Evolutionary conservation across 2,797 vertebrate genomes (phyloP).

Genomic region (Emydoidea blandingii): DNA sequence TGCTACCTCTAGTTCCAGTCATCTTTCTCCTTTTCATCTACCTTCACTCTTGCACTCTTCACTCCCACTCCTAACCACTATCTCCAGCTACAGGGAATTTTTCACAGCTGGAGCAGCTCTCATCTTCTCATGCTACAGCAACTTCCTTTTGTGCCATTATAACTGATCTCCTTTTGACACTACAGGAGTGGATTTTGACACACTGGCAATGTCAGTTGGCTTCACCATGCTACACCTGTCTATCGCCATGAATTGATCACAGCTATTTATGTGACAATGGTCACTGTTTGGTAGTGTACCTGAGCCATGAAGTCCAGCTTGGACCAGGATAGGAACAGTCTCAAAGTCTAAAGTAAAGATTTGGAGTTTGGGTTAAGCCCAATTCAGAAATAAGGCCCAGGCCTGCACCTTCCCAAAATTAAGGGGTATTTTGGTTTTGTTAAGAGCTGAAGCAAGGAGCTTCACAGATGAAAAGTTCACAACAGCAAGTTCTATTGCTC

Average conservation of each 20-base stretch:
- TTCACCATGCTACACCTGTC: too few relatives aligned
- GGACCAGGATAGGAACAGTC: background rate
- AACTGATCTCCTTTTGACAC: background rate
- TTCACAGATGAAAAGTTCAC: rapidly evolving
- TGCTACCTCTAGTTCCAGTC: background rate
- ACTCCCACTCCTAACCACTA: background rate
- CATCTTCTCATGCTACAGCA: background rate
- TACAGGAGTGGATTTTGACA: background rate
- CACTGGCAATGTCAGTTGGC: background rate
- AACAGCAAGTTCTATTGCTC: rapidly evolving
- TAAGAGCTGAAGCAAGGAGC: rapidly evolving
- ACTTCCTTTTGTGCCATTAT: background rate
- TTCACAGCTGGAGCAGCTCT: background rate
- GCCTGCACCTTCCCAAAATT: background rate
- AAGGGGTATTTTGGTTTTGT: rapidly evolving
- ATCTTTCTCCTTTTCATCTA: background rate
- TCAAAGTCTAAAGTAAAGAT: background rate
- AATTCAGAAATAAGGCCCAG: background rate
- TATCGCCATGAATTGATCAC: too few relatives aligned
- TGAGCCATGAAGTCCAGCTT: rapidly evolving
- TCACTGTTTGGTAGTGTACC: too few relatives aligned
- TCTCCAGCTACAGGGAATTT: background rate
- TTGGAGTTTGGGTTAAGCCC: background rate
- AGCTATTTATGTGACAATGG: too few relatives aligned
- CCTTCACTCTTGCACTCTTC: background rate